Evolutionary conservation across 2,888 invertebrate genomes (phyloP).

Genomic region (Drosophila setosimentum): DNA sequence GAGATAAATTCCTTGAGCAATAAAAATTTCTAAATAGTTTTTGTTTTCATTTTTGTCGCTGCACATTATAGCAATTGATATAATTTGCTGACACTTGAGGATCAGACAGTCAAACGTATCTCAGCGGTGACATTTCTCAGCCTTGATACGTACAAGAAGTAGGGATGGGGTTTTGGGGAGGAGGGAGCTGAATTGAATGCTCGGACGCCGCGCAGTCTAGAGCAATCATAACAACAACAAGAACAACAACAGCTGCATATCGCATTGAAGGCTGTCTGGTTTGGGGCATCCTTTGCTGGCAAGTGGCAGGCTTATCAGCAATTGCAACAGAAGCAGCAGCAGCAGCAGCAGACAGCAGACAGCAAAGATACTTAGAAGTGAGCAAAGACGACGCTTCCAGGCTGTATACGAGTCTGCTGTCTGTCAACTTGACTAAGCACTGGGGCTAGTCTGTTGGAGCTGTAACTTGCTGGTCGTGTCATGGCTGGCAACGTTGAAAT

Average conservation of each 20-base stretch:
- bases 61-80: slow-evolving; percentile 36
- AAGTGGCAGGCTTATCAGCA: slow-evolving; percentile 72
- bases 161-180: neutral
- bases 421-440: slow-evolving; percentile 43
- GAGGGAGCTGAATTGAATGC: slow-evolving; percentile 20
- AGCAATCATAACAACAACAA: slow-evolving; percentile 59
- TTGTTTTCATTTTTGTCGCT: neutral
- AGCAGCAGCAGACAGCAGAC: slow-evolving; percentile 53
- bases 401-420: slow-evolving; percentile 26
- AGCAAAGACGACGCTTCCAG: slow-evolving; percentile 33
- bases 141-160: slow-evolving; percentile 11
- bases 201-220: slow-evolving; percentile 78
- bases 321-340: slow-evolving; percentile 70
- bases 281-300: slow-evolving; percentile 36
- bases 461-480: slow-evolving; percentile 49
- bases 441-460: slow-evolving; percentile 9
- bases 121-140: slow-evolving; percentile 56
- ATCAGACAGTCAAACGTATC: slow-evolving; percentile 27
- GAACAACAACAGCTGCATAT: slow-evolving; percentile 44
- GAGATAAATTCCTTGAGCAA: slow-evolving; percentile 48
- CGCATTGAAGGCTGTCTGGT: slow-evolving; percentile 54
- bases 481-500: slow-evolving; percentile 66
- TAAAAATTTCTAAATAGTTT: slow-evolving; percentile 51
- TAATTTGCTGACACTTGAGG: slow-evolving; percentile 63
- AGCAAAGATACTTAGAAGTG: slow-evolving; percentile 68